Evolutionary conservation across 1,140 invertebrate species (phyloP).

Genomic region (Lepidurus arcticus): DNA sequence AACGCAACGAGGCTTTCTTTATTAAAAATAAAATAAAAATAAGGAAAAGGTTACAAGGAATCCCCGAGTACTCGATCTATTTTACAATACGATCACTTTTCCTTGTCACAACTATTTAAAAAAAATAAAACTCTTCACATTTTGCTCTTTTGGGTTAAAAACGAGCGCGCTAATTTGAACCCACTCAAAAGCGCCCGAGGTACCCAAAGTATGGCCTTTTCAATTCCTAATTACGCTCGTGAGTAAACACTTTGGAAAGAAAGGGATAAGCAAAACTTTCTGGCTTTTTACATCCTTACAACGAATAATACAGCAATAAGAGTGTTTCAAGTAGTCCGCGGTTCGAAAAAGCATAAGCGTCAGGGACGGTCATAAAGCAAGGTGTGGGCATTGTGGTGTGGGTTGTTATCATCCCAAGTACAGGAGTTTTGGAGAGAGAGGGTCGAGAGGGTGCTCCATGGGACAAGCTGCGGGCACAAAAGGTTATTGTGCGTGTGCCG

Average conservation of each 20-base stretch:
- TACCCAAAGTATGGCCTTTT: not conserved
- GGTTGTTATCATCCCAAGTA: conserved; percentile 17
- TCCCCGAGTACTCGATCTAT: too few species aligned
- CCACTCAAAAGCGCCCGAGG: too few species aligned
- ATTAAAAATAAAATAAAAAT: not conserved
- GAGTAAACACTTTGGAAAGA: not conserved
- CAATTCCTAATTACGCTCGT: not conserved
- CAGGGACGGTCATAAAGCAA: not conserved
- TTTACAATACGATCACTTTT: too few species aligned
- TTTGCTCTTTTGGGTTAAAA: too few species aligned
- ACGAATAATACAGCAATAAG: not conserved
- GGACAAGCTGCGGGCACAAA: not conserved
- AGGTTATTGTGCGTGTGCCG: conserved; percentile 20
- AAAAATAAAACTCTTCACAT: too few species aligned
- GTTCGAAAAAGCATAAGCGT: not conserved
- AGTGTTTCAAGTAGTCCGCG: not conserved
- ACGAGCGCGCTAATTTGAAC: too few species aligned
- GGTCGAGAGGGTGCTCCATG: conserved; percentile 16
- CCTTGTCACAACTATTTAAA: too few species aligned
- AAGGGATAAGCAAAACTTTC: too few species aligned
- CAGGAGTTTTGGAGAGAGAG: not conserved
- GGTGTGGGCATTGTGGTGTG: conserved; percentile 8
- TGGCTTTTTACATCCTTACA: not conserved
- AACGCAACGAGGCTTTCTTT: not conserved
- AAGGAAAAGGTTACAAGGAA: not conserved